These are phyloP conservation scores for Cryptoprocta ferox DNA, from an alignment of 2,797 vertebrate species.

Conservation along the genomic window DNA sequence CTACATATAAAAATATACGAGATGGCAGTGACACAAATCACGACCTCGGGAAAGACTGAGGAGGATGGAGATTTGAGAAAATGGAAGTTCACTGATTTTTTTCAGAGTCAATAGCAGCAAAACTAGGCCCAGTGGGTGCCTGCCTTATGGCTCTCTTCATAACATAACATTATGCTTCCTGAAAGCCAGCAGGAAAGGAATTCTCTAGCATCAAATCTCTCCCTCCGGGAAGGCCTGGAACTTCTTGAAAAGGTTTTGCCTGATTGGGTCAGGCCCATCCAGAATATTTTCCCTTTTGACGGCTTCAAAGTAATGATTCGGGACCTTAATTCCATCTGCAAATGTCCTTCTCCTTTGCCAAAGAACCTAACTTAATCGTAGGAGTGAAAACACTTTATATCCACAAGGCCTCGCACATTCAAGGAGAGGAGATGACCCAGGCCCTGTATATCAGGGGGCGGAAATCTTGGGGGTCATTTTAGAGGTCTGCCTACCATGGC, in stretches of 20 bases:
- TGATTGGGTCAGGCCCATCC: background rate
- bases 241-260: background rate
- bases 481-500: background rate
- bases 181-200: background rate
- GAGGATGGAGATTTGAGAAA: conserved; percentile 6
- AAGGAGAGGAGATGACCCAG: background rate
- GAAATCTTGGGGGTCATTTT: background rate
- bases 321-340: background rate
- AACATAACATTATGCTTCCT: background rate
- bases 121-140: background rate
- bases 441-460: background rate
- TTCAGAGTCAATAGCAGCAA: background rate
- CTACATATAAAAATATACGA: background rate
- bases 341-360: background rate
- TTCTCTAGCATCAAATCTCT: background rate
- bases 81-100: conserved; percentile 21
- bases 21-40: background rate
- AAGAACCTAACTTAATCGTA: background rate
- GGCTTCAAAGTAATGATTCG: background rate
- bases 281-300: background rate
- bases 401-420: background rate
- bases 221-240: background rate
- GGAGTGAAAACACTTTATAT: background rate
- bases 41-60: background rate
- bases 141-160: background rate